A percentile compares a stretch with the other conserved stretches of the same genome.
phyloP scores from a whole-genome alignment of 37 sponge, comb jelly and placozoan species.

The Tethya wilhelma region DNA sequence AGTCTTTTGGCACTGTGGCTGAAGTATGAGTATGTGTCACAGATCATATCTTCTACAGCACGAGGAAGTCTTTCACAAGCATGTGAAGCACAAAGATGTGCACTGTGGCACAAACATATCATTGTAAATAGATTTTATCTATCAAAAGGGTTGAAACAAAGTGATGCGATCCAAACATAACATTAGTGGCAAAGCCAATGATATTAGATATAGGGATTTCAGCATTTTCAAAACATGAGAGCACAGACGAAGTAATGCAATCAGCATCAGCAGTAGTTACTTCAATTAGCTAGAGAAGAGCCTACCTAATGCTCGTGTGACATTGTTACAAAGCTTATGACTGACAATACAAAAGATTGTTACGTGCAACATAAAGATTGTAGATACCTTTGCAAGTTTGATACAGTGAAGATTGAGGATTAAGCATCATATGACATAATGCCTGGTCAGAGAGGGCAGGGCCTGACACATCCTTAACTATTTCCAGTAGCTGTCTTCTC shows the following conservation, averaged over 20 bases:
- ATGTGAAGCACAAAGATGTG: constrained; percentile 41
- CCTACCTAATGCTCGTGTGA: too few relatives aligned
- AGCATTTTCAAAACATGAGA: not conserved
- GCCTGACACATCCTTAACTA: too few relatives aligned
- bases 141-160: not conserved
- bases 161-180: constrained; percentile 37
- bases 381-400: too few relatives aligned
- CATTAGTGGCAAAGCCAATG: constrained; percentile 44
- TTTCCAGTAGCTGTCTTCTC: too few relatives aligned
- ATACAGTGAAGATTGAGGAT: too few relatives aligned
- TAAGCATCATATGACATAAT: too few relatives aligned
- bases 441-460: too few relatives aligned
- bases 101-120: constrained; percentile 27
- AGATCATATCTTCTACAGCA: constrained; percentile 30
- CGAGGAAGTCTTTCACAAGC: constrained; percentile 45
- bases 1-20: too few relatives aligned
- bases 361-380: too few relatives aligned
- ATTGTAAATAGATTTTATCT: constrained; percentile 24
- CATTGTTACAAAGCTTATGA: too few relatives aligned
- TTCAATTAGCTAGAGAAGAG: not conserved
- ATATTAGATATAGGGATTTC: constrained; percentile 7
- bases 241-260: too few relatives aligned
- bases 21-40: constrained; percentile 26
- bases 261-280: constrained; percentile 2
- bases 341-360: too few relatives aligned